A percentile compares a stretch with the other conserved stretches of the same genome.
Conservation (phyloP, 2,888 invertebrate genomes). For the Chaitophorus viminalis region DNA sequence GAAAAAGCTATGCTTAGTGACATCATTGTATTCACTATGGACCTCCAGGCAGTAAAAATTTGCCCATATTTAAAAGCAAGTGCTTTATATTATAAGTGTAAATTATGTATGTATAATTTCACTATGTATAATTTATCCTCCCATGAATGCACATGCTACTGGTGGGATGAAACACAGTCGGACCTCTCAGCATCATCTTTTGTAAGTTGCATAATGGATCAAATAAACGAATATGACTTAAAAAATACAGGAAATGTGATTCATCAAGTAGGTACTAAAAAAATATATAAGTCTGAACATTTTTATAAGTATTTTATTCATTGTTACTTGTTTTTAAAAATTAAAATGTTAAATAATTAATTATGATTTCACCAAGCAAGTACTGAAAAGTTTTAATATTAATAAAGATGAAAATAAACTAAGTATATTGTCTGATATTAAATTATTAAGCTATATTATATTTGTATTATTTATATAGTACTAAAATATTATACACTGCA, state of each 20-base stretch:
- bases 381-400: not conserved
- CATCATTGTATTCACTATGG: slow-evolving; percentile 4
- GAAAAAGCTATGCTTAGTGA: not conserved
- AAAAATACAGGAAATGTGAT: too few species aligned
- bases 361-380: not conserved
- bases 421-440: too few species aligned
- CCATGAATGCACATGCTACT: slow-evolving; percentile 64
- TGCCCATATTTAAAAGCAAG: slow-evolving; percentile 4
- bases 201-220: slow-evolving; percentile 51
- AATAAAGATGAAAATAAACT: too few species aligned
- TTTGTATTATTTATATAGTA: too few species aligned
- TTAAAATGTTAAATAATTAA: not conserved
- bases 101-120: slow-evolving; percentile 65
- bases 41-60: slow-evolving; percentile 17
- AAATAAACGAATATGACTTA: slow-evolving; percentile 57
- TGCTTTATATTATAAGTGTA: slow-evolving; percentile 53
- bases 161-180: slow-evolving; percentile 64
- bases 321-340: not conserved
- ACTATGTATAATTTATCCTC: slow-evolving; percentile 64
- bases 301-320: not conserved
- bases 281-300: too few species aligned
- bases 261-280: too few species aligned
- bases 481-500: too few species aligned
- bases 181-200: slow-evolving; percentile 54
- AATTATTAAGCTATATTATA: too few species aligned